Evolutionary conservation across 2,113 vertebrate genomes (phyloP).

Genomic region (Peromyscus polionotus): DNA sequence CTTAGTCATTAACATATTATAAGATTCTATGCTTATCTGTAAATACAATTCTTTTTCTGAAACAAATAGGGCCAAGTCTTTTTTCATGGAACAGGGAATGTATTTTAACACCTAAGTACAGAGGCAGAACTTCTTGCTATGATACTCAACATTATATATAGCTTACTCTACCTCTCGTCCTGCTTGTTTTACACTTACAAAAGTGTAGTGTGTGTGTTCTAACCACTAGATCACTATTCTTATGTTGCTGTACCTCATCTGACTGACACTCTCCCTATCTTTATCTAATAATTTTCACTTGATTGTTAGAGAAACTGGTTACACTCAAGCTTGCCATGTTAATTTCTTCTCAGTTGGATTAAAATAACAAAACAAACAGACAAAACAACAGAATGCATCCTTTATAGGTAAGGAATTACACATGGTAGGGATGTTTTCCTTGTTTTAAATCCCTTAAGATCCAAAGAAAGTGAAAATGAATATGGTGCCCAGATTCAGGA

Average conservation of each 20-base stretch:
- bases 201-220: not conserved
- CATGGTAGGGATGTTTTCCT: not conserved
- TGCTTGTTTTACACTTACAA: not conserved
- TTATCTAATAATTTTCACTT: not conserved
- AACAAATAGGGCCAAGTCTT: not conserved
- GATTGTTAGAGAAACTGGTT: not conserved
- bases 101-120: not conserved
- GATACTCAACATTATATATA: not conserved
- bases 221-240: not conserved
- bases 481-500: not conserved
- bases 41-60: not conserved
- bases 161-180: not conserved
- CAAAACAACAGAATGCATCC: not conserved
- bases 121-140: not conserved
- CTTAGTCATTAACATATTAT: not conserved
- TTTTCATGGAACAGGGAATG: not conserved
- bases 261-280: not conserved
- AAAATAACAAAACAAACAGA: not conserved
- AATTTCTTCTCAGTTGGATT: not conserved
- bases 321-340: not conserved
- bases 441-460: not conserved
- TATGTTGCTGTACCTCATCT: not conserved
- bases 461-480: not conserved
- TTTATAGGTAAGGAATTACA: not conserved
- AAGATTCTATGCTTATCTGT: not conserved